Evolutionary conservation across 2,113 vertebrate genomes (phyloP).

Genomic region (Emydocephalus ijimae): DNA sequence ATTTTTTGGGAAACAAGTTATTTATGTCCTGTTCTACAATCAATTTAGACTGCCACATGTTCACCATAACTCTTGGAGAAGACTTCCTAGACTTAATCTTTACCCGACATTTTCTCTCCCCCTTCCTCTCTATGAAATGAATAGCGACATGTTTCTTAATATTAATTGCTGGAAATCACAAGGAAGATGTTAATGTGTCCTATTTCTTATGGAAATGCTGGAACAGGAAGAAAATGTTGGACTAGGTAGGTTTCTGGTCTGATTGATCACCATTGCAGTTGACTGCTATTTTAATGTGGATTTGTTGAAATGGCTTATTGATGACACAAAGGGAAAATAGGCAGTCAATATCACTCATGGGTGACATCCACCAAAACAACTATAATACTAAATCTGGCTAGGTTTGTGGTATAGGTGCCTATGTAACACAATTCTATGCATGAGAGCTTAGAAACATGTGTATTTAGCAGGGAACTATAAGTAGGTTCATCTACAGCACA

Average conservation of each 20-base stretch:
- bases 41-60: background rate
- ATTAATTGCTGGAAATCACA: background rate
- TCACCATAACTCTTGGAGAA: background rate
- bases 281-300: background rate
- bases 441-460: background rate
- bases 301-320: background rate
- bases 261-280: background rate
- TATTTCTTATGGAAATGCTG: background rate
- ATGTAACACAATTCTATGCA: background rate
- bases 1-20: background rate
- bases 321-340: background rate
- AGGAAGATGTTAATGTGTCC: background rate
- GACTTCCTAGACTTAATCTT: background rate
- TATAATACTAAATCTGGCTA: background rate
- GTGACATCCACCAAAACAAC: background rate
- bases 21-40: background rate
- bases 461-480: background rate
- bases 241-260: background rate
- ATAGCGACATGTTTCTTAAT: background rate
- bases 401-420: background rate
- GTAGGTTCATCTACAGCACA: background rate
- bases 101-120: background rate
- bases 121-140: background rate
- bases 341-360: background rate
- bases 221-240: background rate